Evolutionary conservation across 1,140 invertebrate genomes (phyloP), one percentile per base, ranked within the genome.

Genomic region (Chrysopa pallens): DNA sequence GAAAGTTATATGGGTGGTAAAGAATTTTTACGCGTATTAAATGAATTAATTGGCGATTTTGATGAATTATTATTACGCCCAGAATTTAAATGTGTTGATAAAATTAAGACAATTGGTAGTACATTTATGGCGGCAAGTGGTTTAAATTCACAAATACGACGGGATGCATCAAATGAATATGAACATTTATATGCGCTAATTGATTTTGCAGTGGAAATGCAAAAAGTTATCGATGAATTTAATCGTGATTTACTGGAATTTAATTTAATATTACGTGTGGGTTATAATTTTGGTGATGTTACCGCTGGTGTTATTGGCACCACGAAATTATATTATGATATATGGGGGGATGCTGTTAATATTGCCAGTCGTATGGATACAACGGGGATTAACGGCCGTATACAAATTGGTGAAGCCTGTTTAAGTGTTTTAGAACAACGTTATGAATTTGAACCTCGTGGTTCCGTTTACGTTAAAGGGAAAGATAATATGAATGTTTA

Each of bases 291-390:
- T 46, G 92, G 92, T 0, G 88, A 94, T 50, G 87, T 95, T 0
- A 93, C 89, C 0, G 88, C 90, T 0, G 94, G 93, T 5, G 91
- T 98, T 0, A 95, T 97, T 39, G 93, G 93, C 0, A 95, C 91
- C 1, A 87, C 85, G 0, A 97, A 96, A 56, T 66, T 96, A 12
- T 89, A 92, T 54, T 98, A 95, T 50, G 94, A 97, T 59, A 96
- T 98, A 41, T 98, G 94, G 94, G 93, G 94, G 0, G 92, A 98
- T 63, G 90, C 93, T 0, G 92, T 96, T 0, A 98, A 98, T 63
- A 93, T 97, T 41, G 90, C 93, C 0, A 91, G 85, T 5, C 67
- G 93, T 41, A 95, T 88, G 93, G 93, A 98, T 57, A 91, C 88
- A 1, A 92, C 87, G 0, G 86, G 88, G 0, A 74, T 94, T 1